A percentile compares a stretch with the other conserved stretches of the same genome.
phyloP scores from a whole-genome alignment of 1,140 invertebrate genomes.

The Lepidurus packardi region DNA sequence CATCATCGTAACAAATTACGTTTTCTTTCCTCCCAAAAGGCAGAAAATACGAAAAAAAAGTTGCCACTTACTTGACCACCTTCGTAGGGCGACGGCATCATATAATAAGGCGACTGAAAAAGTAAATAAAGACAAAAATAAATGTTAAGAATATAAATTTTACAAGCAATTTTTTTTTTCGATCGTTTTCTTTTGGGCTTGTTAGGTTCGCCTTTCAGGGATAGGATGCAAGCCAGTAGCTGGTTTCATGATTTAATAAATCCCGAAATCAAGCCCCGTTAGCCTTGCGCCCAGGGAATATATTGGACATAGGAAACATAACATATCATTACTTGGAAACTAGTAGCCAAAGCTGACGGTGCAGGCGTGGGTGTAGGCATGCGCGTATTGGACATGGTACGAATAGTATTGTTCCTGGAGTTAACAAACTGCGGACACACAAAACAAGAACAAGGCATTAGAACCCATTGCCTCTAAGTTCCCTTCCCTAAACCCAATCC shows the following conservation, averaged over 20 bases:
- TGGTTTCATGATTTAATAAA: too few relatives aligned
- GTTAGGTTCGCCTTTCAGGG: too few relatives aligned
- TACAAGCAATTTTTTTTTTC: too few relatives aligned
- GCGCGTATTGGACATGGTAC: slow-evolving; percentile 20
- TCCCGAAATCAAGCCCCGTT: too few relatives aligned
- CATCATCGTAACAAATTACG: not conserved
- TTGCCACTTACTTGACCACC: not conserved
- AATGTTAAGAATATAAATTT: too few relatives aligned
- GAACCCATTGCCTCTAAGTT: not conserved
- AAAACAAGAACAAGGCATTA: not conserved
- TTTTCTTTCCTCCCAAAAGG: not conserved
- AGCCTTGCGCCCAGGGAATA: too few relatives aligned
- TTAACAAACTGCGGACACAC: slow-evolving; percentile 10
- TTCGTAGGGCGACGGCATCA: not conserved
- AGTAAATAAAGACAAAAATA: not conserved
- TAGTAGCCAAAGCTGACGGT: slow-evolving; percentile 20
- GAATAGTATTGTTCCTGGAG: slow-evolving; percentile 21
- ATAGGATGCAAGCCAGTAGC: too few relatives aligned
- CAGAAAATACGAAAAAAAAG: not conserved
- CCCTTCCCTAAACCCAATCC: too few relatives aligned
- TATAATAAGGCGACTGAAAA: not conserved
- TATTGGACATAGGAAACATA: too few relatives aligned
- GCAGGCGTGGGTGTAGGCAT: slow-evolving; percentile 16
- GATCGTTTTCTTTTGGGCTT: too few relatives aligned
- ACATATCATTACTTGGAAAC: not conserved